Percentiles rank a stretch among this genome's conserved stretches.
phyloP scores from a whole-genome alignment of 2,113 vertebrate genomes.

The Silurus glanis region DNA sequence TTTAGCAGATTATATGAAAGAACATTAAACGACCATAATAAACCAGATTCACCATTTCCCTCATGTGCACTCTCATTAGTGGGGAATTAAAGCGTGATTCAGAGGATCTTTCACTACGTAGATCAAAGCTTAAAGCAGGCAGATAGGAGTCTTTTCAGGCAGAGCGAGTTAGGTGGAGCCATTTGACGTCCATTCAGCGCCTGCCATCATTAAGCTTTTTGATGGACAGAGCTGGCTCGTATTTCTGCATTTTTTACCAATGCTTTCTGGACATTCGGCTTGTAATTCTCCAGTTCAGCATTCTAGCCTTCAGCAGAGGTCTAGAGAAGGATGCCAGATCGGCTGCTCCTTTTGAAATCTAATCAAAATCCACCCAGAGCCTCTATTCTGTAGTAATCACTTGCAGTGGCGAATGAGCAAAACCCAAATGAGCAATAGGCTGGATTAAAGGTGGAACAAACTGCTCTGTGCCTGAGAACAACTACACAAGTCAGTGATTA shows the following conservation, averaged over 20 bases:
- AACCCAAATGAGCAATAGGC: neutral
- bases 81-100: constrained; percentile 3
- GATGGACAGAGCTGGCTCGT: constrained; percentile 9
- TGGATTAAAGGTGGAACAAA: neutral
- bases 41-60: neutral
- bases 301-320: neutral
- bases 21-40: constrained; percentile 15
- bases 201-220: constrained; percentile 22
- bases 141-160: constrained; percentile 21
- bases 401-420: constrained; percentile 14
- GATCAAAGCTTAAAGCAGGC: constrained; percentile 41
- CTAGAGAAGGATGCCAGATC: neutral
- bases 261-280: constrained; percentile 4
- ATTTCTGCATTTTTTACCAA: neutral
- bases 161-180: constrained; percentile 14
- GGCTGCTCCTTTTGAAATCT: neutral
- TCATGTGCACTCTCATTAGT: constrained; percentile 29
- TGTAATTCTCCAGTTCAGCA: neutral
- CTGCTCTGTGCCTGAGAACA: neutral
- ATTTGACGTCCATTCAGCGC: neutral
- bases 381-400: constrained; percentile 4
- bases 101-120: neutral
- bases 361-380: constrained; percentile 1
- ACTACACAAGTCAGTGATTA: neutral
- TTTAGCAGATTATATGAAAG: constrained; percentile 15